Percentiles rank a stretch among this genome's conserved stretches.
phyloP scores from a whole-genome alignment of 2,113 vertebrate species.

The Lucifuga dentata region DNA sequence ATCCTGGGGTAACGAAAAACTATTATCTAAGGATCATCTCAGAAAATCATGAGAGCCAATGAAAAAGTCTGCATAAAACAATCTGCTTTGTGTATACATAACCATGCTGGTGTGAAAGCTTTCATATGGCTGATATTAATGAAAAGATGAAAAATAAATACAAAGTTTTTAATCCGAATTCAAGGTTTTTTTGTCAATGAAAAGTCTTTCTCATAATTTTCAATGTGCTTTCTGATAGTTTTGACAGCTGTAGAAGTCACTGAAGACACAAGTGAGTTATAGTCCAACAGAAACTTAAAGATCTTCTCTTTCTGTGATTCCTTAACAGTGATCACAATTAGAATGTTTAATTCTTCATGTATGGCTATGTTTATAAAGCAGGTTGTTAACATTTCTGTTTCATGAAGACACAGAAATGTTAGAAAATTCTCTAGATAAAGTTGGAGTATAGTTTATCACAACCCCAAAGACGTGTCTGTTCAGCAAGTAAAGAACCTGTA shows the following conservation, averaged over 20 bases:
- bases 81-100: too few relatives aligned
- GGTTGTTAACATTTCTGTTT: too few relatives aligned
- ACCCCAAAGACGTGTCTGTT: slow-evolving; percentile 3
- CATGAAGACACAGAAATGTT: not conserved
- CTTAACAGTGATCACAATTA: not conserved
- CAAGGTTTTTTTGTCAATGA: slow-evolving; percentile 9
- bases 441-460: not conserved
- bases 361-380: too few relatives aligned
- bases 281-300: slow-evolving; percentile 8
- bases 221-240: not conserved
- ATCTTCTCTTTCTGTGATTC: not conserved
- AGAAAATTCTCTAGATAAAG: not conserved
- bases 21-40: slow-evolving; percentile 1
- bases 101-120: too few relatives aligned
- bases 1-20: not conserved
- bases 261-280: slow-evolving; percentile 6
- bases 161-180: not conserved
- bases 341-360: too few relatives aligned
- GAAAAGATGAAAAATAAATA: not conserved
- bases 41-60: not conserved
- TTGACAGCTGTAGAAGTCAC: slow-evolving; percentile 27
- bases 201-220: not conserved
- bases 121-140: too few relatives aligned
- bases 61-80: not conserved
- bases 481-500: slow-evolving; percentile 2